Percentiles rank a stretch among this genome's conserved stretches.
Conservation (phyloP, 2,797 vertebrate species). For the Sebastes cheni region DNA sequence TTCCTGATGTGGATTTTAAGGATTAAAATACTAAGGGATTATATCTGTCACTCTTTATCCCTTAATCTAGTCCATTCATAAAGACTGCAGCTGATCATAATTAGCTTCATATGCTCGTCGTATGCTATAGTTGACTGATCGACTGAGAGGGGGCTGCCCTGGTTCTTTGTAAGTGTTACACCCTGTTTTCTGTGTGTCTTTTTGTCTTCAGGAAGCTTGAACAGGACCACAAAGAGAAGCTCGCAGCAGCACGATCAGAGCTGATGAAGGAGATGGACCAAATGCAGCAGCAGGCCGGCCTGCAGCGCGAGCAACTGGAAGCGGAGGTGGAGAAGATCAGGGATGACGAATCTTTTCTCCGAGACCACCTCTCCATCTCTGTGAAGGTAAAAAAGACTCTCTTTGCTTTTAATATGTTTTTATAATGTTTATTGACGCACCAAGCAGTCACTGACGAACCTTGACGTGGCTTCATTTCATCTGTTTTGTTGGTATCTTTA, state of each 20-base stretch:
- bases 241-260: constrained; percentile 80
- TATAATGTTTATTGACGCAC: not conserved
- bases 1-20: not conserved
- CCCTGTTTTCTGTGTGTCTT: not conserved
- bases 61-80: not conserved
- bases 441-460: not conserved
- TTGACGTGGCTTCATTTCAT: not conserved
- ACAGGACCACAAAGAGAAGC: constrained; percentile 91
- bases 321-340: constrained; percentile 88
- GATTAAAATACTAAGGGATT: not conserved
- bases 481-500: not conserved
- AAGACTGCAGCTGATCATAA: not conserved
- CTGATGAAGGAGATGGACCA: constrained; percentile 89
- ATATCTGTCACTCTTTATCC: not conserved
- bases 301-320: constrained; percentile 88
- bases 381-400: constrained; percentile 84
- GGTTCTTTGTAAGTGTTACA: not conserved
- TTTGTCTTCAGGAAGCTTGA: constrained; percentile 88
- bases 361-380: constrained; percentile 89
- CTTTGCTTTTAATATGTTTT: not conserved
- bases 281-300: constrained; percentile 88
- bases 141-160: too few species aligned
- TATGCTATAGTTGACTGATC: too few species aligned
- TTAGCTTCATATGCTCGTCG: not conserved
- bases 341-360: constrained; percentile 87